A percentile compares a stretch with the other conserved stretches of the same genome.
These are phyloP conservation scores for Drosophila saltans DNA, from an alignment of 1,140 invertebrate species.

Conservation along the genomic window DNA sequence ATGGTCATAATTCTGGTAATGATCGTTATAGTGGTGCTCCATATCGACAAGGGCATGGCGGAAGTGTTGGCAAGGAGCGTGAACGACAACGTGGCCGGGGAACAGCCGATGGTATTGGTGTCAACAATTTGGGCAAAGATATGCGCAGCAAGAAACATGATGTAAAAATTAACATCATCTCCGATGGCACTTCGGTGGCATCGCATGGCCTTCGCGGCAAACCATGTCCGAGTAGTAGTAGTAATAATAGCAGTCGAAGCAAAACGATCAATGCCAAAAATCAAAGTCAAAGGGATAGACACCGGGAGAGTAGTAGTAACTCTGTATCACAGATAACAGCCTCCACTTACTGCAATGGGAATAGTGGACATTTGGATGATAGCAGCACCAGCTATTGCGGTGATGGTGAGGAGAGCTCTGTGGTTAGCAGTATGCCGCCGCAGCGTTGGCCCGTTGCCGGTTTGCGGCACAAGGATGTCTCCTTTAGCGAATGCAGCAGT, in stretches of 20 bases:
- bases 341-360: slow-evolving; percentile 76
- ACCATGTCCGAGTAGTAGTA: slow-evolving; percentile 26
- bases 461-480: slow-evolving; percentile 66
- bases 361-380: slow-evolving; percentile 59
- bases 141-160: slow-evolving; percentile 76
- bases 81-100: slow-evolving; percentile 43
- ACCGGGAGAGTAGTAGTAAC: slow-evolving; percentile 49
- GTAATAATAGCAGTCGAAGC: slow-evolving; percentile 45
- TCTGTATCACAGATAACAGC: slow-evolving; percentile 73
- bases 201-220: slow-evolving; percentile 18
- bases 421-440: slow-evolving; percentile 74
- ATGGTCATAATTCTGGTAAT: slow-evolving; percentile 20
- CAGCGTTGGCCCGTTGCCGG: slow-evolving; percentile 52
- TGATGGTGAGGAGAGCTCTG: slow-evolving; percentile 77
- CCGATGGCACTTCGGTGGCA: slow-evolving; percentile 51
- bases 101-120: slow-evolving; percentile 60
- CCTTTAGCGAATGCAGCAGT: slow-evolving; percentile 77
- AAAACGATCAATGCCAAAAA: slow-evolving; percentile 14
- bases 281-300: neutral
- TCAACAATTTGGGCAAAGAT: slow-evolving; percentile 69
- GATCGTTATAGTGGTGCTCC: slow-evolving; percentile 63
- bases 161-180: slow-evolving; percentile 79
- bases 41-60: slow-evolving; percentile 40
- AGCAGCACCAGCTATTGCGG: slow-evolving; percentile 78
- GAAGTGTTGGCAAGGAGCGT: slow-evolving; percentile 24